A percentile compares a stretch with the other conserved stretches of the same genome.
Evolutionary conservation across 2,797 vertebrate genomes (phyloP).

Genomic region (Bovichtus variegatus): DNA sequence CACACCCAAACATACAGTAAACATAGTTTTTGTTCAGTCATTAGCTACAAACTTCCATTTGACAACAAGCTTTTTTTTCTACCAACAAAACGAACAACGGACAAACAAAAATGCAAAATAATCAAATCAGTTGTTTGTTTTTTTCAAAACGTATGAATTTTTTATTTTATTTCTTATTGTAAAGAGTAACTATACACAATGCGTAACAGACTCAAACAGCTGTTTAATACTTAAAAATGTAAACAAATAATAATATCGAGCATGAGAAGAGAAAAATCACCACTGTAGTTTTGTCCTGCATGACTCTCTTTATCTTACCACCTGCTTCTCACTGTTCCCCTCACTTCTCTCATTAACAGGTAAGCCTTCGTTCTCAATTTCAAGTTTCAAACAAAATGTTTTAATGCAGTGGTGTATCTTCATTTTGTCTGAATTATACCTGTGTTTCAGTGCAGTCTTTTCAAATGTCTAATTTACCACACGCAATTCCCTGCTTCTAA

Average conservation of each 20-base stretch:
- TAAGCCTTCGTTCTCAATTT: conserved; percentile 29
- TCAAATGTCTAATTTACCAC: conserved; percentile 7
- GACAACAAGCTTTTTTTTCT: neutral
- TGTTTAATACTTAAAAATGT: conserved; percentile 87
- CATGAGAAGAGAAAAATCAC: conserved; percentile 75
- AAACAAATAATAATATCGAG: conserved; percentile 86
- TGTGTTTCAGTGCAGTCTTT: conserved; percentile 60
- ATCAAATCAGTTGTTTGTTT: conserved; percentile 1
- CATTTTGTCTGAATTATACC: conserved; percentile 14
- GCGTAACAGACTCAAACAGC: conserved; percentile 83
- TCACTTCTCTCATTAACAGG: conserved; percentile 86
- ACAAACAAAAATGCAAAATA: conserved; percentile 2
- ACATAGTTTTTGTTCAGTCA: conserved; percentile 39
- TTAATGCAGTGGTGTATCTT: conserved; percentile 39
- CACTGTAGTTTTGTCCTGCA: conserved; percentile 48
- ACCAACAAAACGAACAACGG: neutral
- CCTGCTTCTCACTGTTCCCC: conserved; percentile 62
- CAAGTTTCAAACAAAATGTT: conserved; percentile 47
- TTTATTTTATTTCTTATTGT: conserved; percentile 72
- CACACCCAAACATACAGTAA: neutral
- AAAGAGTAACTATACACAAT: conserved; percentile 82
- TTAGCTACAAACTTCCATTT: conserved; percentile 24
- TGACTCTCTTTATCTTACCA: conserved; percentile 78
- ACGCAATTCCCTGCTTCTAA: conserved; percentile 28
- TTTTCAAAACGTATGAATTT: conserved; percentile 72